A percentile compares a stretch with the other conserved stretches of the same genome.
Conservation (phyloP, 2,888 invertebrate species). For the Drosophila putrida region DNA sequence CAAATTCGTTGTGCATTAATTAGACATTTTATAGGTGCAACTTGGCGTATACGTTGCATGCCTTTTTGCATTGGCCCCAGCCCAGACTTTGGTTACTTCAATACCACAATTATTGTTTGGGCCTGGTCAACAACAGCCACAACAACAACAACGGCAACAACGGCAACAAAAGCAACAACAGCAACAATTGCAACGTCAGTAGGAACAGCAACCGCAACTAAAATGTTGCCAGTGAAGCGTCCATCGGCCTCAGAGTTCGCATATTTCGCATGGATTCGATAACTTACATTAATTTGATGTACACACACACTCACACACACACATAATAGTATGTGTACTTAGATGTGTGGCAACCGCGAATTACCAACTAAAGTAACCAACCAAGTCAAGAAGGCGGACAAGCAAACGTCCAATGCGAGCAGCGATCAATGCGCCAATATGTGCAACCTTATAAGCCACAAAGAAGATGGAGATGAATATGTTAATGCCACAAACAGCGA, state of each 20-base stretch:
- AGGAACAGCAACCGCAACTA: constrained; percentile 61
- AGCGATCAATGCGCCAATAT: constrained; percentile 51
- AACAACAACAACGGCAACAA: constrained; percentile 9
- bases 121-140: constrained; percentile 66
- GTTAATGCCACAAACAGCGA: too few species aligned
- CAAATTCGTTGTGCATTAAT: constrained; percentile 80
- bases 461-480: constrained; percentile 19
- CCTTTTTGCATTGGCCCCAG: constrained; percentile 32
- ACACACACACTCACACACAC: constrained; percentile 50
- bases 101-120: constrained; percentile 74
- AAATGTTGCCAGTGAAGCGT: constrained; percentile 59
- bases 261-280: constrained; percentile 76
- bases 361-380: constrained; percentile 58
- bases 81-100: constrained; percentile 34
- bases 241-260: constrained; percentile 40
- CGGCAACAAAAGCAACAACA: constrained; percentile 1
- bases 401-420: constrained; percentile 46
- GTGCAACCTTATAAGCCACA: constrained; percentile 34
- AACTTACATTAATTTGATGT: constrained; percentile 79
- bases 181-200: constrained; percentile 24
- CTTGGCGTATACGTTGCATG: constrained; percentile 68
- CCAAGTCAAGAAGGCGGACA: constrained; percentile 33
- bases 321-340: constrained; percentile 25
- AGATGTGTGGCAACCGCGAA: constrained; percentile 51
- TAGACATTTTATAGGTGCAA: constrained; percentile 80